Evolutionary conservation across 2,113 vertebrate genomes (phyloP).

Genomic region (Corythornis vintsioides): DNA sequence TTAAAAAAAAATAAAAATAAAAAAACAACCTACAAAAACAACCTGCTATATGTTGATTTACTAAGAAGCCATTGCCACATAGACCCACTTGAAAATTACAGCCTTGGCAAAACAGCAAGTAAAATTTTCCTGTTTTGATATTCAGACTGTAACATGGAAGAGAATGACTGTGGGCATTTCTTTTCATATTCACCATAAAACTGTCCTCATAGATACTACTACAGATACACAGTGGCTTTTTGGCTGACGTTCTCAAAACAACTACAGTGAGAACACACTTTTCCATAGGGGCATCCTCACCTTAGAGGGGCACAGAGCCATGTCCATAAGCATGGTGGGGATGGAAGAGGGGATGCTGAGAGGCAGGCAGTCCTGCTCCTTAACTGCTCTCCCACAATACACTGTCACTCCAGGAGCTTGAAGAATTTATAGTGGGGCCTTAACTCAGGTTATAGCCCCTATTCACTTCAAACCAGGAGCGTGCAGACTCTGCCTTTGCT

Average conservation of each 20-base stretch:
- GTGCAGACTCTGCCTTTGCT: not conserved
- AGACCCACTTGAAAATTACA: conserved; percentile 4
- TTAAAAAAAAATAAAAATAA: not conserved
- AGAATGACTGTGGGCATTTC: not conserved
- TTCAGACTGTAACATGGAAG: rapidly evolving
- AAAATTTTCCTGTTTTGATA: not conserved
- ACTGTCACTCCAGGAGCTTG: not conserved
- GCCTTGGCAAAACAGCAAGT: not conserved
- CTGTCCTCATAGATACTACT: not conserved
- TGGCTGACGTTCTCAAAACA: not conserved
- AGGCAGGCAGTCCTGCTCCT: not conserved
- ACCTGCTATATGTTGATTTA: not conserved
- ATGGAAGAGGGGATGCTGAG: not conserved
- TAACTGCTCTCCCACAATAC: not conserved
- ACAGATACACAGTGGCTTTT: not conserved
- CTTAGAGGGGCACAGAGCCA: not conserved
- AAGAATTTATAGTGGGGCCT: not conserved
- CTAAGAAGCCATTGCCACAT: not conserved
- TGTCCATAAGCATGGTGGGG: not conserved
- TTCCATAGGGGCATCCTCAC: not conserved
- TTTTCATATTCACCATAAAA: not conserved
- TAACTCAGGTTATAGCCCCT: not conserved
- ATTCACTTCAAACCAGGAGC: not conserved
- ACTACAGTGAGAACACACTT: not conserved
- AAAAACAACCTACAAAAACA: not conserved